phyloP scores from a whole-genome alignment of 2,113 vertebrate genomes.

The Scytalopus superciliaris region DNA sequence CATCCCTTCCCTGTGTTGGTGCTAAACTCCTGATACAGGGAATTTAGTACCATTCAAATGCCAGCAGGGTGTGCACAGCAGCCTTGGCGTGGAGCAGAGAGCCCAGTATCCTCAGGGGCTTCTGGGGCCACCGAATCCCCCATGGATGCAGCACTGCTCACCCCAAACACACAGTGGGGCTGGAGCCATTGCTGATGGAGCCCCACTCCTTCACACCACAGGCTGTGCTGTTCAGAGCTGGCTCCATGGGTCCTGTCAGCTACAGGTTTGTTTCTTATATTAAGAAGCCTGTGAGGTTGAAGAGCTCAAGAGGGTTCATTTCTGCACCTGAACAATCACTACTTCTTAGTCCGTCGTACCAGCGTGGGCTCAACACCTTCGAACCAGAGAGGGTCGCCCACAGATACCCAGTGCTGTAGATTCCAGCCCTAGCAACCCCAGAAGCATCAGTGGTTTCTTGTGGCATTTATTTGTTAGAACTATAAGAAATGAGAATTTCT shows the following conservation, averaged over 20 bases:
- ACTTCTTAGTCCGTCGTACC: not conserved
- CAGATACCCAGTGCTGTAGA: not conserved
- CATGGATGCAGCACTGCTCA: accelerated
- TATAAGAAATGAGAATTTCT: not conserved
- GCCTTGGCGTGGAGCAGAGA: not conserved
- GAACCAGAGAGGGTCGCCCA: not conserved
- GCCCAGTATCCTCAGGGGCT: not conserved
- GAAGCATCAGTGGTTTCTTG: not conserved
- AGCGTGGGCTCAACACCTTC: not conserved
- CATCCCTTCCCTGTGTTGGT: not conserved
- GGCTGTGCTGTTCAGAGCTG: not conserved
- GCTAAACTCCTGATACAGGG: not conserved
- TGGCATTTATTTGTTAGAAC: not conserved
- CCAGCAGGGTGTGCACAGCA: not conserved
- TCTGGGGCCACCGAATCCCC: accelerated
- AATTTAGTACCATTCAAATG: not conserved
- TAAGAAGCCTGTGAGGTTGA: conserved; percentile 35
- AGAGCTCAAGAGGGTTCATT: not conserved
- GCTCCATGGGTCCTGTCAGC: not conserved
- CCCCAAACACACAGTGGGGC: not conserved
- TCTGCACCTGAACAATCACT: conserved; percentile 49
- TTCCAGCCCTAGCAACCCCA: not conserved
- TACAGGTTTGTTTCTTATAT: conserved; percentile 32
- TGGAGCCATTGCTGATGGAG: accelerated
- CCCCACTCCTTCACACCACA: accelerated